Conservation (phyloP, 2,113 vertebrate genomes). For the Dromas ardeola region DNA sequence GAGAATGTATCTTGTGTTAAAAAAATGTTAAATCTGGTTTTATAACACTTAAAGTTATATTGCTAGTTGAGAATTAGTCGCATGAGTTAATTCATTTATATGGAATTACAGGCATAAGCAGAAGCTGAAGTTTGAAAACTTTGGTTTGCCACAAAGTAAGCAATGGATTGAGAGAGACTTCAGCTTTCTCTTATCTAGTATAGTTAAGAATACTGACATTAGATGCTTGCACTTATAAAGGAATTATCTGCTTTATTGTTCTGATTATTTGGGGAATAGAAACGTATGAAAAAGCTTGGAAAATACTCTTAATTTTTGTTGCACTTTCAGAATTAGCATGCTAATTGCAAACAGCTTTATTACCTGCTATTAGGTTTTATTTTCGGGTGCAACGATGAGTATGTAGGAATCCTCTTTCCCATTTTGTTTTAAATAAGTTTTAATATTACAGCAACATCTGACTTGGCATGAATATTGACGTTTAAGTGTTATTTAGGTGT, state of each 20-base stretch:
- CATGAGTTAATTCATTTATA: background rate
- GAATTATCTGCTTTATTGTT: background rate
- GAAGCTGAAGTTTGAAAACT: background rate
- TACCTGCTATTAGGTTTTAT: background rate
- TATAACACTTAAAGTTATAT: background rate
- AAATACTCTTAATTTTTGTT: background rate
- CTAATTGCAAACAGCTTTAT: background rate
- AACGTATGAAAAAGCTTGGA: background rate
- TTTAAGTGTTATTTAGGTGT: background rate
- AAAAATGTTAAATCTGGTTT: background rate
- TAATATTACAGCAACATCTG: background rate
- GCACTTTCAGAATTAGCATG: background rate
- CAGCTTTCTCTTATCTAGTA: background rate
- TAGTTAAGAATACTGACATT: background rate
- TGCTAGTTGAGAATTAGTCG: background rate
- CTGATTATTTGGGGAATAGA: background rate
- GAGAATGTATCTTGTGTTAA: background rate
- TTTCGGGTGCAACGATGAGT: background rate
- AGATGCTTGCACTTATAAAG: background rate
- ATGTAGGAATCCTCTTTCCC: background rate
- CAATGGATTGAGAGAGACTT: background rate
- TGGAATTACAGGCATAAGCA: background rate
- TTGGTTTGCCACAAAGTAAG: background rate
- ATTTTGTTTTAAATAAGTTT: background rate
- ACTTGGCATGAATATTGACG: background rate